phyloP scores from a whole-genome alignment of 2,797 vertebrate species.

The Micromesistius poutassou region DNA sequence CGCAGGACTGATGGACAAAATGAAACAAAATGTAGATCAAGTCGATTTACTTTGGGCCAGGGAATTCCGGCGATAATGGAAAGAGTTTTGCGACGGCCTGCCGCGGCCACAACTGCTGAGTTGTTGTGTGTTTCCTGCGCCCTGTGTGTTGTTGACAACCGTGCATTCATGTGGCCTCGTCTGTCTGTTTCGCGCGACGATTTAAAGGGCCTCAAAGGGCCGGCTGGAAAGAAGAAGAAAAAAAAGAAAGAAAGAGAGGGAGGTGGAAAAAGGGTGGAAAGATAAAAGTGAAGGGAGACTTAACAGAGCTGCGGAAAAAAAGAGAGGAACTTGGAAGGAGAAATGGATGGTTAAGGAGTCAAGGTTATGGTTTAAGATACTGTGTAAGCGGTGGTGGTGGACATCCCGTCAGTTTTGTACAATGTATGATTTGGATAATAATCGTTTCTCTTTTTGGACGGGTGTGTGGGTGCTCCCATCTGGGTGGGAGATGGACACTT shows the following conservation, averaged over 20 bases:
- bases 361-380: neutral
- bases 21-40: neutral
- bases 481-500: neutral
- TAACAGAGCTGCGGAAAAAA: slow-evolving; percentile 5
- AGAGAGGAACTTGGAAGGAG: slow-evolving; percentile 1
- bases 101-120: neutral
- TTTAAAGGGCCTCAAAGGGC: slow-evolving; percentile 38
- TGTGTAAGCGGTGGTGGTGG: too few species aligned
- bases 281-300: neutral
- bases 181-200: slow-evolving; percentile 56
- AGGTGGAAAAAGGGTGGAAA: slow-evolving; percentile 21
- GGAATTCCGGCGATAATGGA: neutral
- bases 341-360: neutral
- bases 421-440: neutral
- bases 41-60: neutral
- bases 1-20: too few species aligned
- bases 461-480: neutral
- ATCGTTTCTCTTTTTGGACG: neutral
- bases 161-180: slow-evolving; percentile 64
- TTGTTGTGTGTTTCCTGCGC: neutral
- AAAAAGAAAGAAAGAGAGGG: slow-evolving; percentile 7
- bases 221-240: slow-evolving; percentile 8
- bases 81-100: neutral
- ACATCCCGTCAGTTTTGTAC: neutral
- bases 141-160: slow-evolving; percentile 37